Evolutionary conservation across 2,888 invertebrate genomes (phyloP).

Genomic region (Campoletis raptor): DNA sequence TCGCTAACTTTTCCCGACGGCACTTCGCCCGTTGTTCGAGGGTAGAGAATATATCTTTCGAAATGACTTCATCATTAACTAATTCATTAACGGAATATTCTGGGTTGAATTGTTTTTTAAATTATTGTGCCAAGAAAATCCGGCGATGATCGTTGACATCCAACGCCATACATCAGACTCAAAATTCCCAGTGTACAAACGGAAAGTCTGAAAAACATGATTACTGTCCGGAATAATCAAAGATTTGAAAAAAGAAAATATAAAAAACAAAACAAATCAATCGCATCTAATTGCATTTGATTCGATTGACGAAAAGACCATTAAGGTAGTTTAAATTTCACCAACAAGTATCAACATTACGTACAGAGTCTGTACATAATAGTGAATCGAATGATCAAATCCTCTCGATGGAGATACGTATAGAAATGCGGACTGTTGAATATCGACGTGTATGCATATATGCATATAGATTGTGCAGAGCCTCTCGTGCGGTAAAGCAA

Average conservation of each 20-base stretch:
- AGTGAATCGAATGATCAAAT: slow-evolving; percentile 51
- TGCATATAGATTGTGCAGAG: slow-evolving; percentile 31
- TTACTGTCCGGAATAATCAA: too few species aligned
- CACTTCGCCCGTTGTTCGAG: slow-evolving; percentile 10
- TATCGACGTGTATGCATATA: slow-evolving; percentile 24
- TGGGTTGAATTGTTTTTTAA: slow-evolving; percentile 36
- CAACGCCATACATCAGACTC: background rate
- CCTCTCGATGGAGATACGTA: slow-evolving; percentile 14
- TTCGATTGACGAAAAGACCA: background rate
- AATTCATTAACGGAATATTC: slow-evolving; percentile 50
- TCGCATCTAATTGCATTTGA: background rate
- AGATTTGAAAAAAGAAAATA: too few species aligned
- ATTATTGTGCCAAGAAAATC: slow-evolving; percentile 1
- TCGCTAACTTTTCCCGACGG: slow-evolving; percentile 41
- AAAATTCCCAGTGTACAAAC: too few species aligned
- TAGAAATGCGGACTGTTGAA: slow-evolving; percentile 18
- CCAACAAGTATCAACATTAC: slow-evolving; percentile 1
- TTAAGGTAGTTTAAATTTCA: background rate
- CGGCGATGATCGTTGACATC: slow-evolving; percentile 3
- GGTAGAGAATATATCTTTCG: background rate
- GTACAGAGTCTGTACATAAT: slow-evolving; percentile 18
- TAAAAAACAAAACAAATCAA: background rate
- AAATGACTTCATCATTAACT: slow-evolving; percentile 40
- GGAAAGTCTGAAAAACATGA: too few species aligned
- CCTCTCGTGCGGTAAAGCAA: slow-evolving; percentile 65